Conservation (phyloP, 2,888 invertebrate species). For the Drosophila mettleri region DNA sequence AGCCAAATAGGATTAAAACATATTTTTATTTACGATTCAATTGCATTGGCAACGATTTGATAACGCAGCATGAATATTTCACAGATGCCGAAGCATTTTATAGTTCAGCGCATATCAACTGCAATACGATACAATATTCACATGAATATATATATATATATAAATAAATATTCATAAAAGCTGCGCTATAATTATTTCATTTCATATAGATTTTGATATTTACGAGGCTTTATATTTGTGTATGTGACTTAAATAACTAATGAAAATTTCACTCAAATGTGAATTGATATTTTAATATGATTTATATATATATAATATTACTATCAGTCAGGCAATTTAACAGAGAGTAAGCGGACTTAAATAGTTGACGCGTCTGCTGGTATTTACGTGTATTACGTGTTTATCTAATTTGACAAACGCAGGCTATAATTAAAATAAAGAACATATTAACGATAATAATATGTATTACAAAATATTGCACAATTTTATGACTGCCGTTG, state of each 20-base stretch:
- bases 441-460: too few species aligned
- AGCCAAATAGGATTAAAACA: constrained; percentile 39
- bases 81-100: constrained; percentile 9
- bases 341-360: neutral
- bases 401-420: neutral
- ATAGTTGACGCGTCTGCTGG: neutral
- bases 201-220: neutral
- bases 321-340: neutral
- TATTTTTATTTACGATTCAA: constrained; percentile 53
- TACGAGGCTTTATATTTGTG: neutral
- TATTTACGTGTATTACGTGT: neutral
- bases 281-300: neutral
- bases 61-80: constrained; percentile 28
- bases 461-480: too few species aligned
- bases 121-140: neutral
- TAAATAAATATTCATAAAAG: neutral
- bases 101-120: neutral
- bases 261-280: neutral
- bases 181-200: too few species aligned
- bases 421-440: too few species aligned
- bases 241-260: neutral
- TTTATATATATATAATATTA: neutral
- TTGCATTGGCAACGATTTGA: constrained; percentile 40
- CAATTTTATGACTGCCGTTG: too few species aligned
- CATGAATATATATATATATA: neutral